A percentile compares a stretch with the other conserved stretches of the same genome.
Conservation (phyloP, 2,113 vertebrate species). For the Cinclus mexicanus region DNA sequence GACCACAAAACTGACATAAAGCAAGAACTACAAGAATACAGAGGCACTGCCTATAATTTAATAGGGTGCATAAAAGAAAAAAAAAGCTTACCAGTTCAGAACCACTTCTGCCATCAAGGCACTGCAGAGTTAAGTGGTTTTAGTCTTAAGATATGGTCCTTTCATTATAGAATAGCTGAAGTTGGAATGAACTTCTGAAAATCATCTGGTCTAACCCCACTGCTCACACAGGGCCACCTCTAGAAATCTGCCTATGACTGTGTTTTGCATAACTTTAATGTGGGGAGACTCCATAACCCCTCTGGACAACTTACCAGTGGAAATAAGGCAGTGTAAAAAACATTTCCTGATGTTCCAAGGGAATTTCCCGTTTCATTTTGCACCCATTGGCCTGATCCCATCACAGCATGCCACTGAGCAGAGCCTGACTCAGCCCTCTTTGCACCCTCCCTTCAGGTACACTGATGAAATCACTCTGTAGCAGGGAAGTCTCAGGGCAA, state of each 20-base stretch:
- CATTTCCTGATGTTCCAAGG: neutral
- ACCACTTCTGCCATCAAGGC: neutral
- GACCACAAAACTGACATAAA: neutral
- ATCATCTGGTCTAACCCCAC: neutral
- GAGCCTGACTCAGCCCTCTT: neutral
- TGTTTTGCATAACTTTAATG: fast-evolving
- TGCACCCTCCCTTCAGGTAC: neutral
- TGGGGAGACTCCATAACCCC: neutral
- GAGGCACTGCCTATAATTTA: neutral
- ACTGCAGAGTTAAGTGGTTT: neutral
- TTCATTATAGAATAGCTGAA: neutral
- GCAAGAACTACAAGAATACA: neutral
- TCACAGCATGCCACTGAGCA: neutral
- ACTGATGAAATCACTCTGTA: neutral
- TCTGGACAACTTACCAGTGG: neutral
- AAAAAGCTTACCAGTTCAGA: neutral
- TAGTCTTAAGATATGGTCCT: neutral
- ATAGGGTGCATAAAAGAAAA: neutral
- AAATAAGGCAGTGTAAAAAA: neutral
- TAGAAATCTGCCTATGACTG: neutral
- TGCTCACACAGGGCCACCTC: neutral
- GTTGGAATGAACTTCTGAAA: neutral
- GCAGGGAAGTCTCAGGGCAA: neutral
- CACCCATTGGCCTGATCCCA: fast-evolving
- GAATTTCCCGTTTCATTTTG: neutral